Evolutionary conservation across 2,113 vertebrate genomes (phyloP).

Genomic region (Callorhinus ursinus): DNA sequence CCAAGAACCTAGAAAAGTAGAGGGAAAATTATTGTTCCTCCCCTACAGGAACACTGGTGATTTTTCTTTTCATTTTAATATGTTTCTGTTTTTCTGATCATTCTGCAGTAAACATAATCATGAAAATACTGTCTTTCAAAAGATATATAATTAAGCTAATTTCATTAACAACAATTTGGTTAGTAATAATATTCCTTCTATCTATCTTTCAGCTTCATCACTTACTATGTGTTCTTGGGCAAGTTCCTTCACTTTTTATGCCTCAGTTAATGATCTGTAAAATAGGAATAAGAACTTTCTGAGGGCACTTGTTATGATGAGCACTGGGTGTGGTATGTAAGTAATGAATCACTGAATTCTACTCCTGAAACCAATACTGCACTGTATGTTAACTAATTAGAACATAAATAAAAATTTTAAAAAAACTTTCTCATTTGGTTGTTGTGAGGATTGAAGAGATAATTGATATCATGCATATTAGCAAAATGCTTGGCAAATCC

Average conservation of each 20-base stretch:
- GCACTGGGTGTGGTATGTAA: background rate
- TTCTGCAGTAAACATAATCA: background rate
- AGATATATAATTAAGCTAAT: background rate
- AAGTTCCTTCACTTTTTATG: background rate
- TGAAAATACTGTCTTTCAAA: background rate
- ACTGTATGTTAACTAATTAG: background rate
- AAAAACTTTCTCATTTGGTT: background rate
- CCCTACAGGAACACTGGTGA: background rate
- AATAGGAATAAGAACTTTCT: background rate
- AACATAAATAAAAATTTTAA: background rate
- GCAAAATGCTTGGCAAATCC: background rate
- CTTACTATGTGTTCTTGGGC: background rate
- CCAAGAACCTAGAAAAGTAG: background rate
- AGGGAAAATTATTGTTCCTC: background rate
- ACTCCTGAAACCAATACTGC: background rate
- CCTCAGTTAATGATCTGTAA: conserved; percentile 8
- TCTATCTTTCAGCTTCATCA: background rate
- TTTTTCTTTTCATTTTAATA: background rate
- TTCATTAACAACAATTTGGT: background rate
- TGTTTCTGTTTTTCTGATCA: background rate
- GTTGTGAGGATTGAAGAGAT: background rate
- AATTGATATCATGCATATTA: background rate
- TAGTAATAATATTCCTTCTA: background rate
- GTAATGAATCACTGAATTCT: background rate
- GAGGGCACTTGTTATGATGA: background rate